Conservation (phyloP, 2,113 vertebrate species). For the Varanus komodoensis region DNA sequence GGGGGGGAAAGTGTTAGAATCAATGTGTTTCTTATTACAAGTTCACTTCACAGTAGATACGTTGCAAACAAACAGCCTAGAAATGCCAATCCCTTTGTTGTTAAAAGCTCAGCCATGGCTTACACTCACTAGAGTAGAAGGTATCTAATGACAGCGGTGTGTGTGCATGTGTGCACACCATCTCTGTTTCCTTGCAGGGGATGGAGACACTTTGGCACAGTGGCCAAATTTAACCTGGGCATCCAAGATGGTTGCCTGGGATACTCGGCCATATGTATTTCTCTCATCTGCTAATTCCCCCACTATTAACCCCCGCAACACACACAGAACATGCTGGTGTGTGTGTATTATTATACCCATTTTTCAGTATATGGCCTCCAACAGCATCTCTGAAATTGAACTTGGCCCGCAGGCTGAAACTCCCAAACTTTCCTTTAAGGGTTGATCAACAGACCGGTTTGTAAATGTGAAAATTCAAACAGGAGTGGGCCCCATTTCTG, state of each 20-base stretch:
- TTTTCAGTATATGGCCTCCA: too few species aligned
- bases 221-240: too few species aligned
- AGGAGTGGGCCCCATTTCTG: background rate
- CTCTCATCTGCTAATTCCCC: too few species aligned
- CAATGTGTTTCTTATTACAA: background rate
- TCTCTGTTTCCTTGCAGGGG: background rate
- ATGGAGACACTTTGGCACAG: too few species aligned
- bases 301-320: too few species aligned
- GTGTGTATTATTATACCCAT: too few species aligned
- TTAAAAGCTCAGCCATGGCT: background rate
- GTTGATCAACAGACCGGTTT: background rate
- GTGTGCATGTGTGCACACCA: background rate
- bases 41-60: background rate
- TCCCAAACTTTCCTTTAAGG: too few species aligned
- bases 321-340: too few species aligned
- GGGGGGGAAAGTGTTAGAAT: background rate
- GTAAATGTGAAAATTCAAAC: background rate
- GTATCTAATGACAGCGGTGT: background rate
- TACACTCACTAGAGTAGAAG: background rate
- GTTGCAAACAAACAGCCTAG: background rate
- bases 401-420: too few species aligned
- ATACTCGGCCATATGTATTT: too few species aligned
- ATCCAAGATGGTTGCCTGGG: too few species aligned
- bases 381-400: too few species aligned
- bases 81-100: background rate